Percentiles rank a stretch among this genome's conserved stretches.
Conservation (phyloP, 1,140 invertebrate genomes). For the Saccostrea glomerata region DNA sequence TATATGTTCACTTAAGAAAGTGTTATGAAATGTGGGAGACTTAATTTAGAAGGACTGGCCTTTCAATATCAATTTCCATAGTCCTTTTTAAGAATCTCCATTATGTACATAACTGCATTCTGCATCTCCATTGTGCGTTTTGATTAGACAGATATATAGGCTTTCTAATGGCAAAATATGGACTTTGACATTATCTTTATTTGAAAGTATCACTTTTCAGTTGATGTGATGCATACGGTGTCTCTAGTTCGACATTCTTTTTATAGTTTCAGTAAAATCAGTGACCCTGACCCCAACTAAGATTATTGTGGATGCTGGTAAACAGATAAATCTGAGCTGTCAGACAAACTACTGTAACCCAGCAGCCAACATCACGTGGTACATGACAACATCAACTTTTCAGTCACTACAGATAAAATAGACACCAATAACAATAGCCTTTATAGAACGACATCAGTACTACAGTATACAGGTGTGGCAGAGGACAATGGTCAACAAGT, state of each 20-base stretch:
- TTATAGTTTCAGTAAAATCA: neutral
- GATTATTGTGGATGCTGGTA: neutral
- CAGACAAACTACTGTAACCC: neutral
- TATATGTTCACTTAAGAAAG: no score
- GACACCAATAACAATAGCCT: neutral
- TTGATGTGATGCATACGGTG: no score
- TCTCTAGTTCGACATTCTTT: neutral
- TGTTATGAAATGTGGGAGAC: no score
- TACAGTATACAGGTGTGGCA: neutral
- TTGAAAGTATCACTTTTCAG: no score
- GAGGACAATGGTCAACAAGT: neutral
- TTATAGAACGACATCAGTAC: neutral
- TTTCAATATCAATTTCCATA: no score
- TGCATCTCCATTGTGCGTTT: no score
- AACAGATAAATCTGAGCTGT: neutral
- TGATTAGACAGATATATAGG: no score
- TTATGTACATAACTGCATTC: no score
- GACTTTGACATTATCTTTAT: no score
- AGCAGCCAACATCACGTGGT: neutral
- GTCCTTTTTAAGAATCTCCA: no score
- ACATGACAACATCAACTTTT: neutral
- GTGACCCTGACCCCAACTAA: neutral
- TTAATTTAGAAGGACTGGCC: no score
- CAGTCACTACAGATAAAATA: neutral
- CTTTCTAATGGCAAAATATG: no score